These are phyloP conservation scores for Oreortyx pictus DNA, from an alignment of 2,797 vertebrate species.

Conservation along the genomic window DNA sequence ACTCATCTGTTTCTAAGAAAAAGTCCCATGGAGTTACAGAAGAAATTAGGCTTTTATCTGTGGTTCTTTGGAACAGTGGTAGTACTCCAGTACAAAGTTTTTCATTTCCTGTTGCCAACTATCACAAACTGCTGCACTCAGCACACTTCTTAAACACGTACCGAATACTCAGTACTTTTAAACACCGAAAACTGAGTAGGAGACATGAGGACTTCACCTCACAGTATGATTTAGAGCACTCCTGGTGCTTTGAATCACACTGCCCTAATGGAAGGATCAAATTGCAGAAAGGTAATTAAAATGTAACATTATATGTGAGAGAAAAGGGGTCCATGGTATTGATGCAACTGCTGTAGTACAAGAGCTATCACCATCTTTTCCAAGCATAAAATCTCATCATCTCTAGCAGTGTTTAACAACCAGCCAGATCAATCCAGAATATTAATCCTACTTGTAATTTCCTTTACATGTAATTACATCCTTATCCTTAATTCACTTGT, in stretches of 20 bases:
- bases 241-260: not conserved
- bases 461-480: slow-evolving; percentile 16
- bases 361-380: not conserved
- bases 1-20: not conserved
- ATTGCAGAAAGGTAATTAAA: slow-evolving; percentile 18
- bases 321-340: not conserved
- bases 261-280: not conserved
- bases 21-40: not conserved
- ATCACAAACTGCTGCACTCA: not conserved
- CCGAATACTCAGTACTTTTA: not conserved
- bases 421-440: not conserved
- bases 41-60: not conserved
- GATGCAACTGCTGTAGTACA: not conserved
- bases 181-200: not conserved
- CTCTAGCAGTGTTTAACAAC: not conserved
- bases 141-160: not conserved
- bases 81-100: not conserved
- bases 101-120: not conserved
- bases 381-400: not conserved
- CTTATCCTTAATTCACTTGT: slow-evolving; percentile 33
- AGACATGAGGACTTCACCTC: not conserved
- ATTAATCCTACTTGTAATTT: not conserved
- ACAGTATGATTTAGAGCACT: not conserved
- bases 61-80: not conserved
- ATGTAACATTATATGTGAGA: not conserved